These are phyloP conservation scores for Cephus runcator DNA, from an alignment of 2,888 invertebrate genomes.

Conservation along the genomic window DNA sequence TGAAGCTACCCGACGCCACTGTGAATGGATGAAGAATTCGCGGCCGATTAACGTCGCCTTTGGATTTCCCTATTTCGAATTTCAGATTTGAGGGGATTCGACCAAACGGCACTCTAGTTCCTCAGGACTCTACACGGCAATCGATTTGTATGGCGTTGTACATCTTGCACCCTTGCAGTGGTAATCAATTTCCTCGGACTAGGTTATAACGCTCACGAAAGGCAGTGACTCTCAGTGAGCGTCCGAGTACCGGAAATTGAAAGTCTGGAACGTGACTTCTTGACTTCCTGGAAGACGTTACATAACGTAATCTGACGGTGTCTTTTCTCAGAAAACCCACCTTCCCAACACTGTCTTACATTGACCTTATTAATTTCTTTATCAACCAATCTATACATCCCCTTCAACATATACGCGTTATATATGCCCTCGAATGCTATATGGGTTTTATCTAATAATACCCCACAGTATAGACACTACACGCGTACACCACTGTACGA, in stretches of 20 bases:
- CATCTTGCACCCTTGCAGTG: slow-evolving; percentile 8
- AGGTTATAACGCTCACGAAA: slow-evolving; percentile 15
- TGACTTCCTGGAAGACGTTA: slow-evolving; percentile 31
- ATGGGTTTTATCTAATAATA: not conserved
- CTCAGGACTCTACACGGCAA: slow-evolving; percentile 1
- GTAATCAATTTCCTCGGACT: slow-evolving; percentile 16
- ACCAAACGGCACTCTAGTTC: not conserved
- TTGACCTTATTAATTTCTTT: not conserved
- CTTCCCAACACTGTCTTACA: not conserved
- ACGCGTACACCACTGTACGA: not conserved
- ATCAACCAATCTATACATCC: not conserved
- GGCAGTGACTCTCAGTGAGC: slow-evolving; percentile 26
- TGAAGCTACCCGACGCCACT: not conserved
- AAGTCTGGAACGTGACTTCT: slow-evolving; percentile 58
- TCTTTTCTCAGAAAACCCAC: not conserved
- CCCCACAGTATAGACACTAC: not conserved
- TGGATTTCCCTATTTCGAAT: not conserved
- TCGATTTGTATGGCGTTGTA: slow-evolving; percentile 3
- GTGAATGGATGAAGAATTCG: not conserved
- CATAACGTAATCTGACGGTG: not conserved
- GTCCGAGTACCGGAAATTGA: slow-evolving; percentile 55
- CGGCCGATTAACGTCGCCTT: not conserved
- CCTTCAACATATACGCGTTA: not conserved
- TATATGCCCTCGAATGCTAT: not conserved
- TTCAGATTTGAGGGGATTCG: not conserved